Evolutionary conservation across 2,888 invertebrate species (phyloP).

Genomic region (Zaprionus lineosus): DNA sequence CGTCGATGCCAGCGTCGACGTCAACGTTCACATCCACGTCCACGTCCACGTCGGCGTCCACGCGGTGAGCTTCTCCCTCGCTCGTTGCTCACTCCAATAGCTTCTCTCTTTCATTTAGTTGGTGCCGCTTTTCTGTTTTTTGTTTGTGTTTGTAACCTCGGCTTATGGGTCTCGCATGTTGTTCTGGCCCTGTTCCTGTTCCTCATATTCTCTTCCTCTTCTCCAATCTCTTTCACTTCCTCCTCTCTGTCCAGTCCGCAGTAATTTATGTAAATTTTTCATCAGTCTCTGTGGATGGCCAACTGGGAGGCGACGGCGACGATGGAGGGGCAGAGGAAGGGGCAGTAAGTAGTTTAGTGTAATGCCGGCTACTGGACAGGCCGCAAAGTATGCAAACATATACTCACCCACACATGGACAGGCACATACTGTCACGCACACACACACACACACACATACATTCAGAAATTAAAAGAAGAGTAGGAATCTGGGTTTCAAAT

Average conservation of each 20-base stretch:
- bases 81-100: background rate
- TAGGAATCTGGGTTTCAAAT: slow-evolving; percentile 27
- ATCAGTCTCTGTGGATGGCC: slow-evolving; percentile 54
- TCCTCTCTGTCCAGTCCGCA: slow-evolving; percentile 49
- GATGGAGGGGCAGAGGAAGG: background rate
- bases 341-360: slow-evolving; percentile 19
- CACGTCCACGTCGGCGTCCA: background rate
- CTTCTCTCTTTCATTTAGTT: background rate
- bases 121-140: background rate
- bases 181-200: slow-evolving; percentile 41
- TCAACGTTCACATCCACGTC: background rate
- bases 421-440: background rate
- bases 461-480: background rate
- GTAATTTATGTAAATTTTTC: slow-evolving; percentile 75
- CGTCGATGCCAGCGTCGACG: too few species aligned
- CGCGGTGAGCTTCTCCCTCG: background rate
- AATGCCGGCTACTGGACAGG: slow-evolving; percentile 29
- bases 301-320: background rate
- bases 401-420: too few species aligned
- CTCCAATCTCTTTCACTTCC: background rate
- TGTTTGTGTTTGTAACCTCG: slow-evolving; percentile 5
- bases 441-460: background rate
- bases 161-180: slow-evolving; percentile 48
- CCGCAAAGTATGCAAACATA: slow-evolving; percentile 48
- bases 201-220: background rate